Conservation (phyloP, 2,888 invertebrate genomes). For the Trichopria drosophilae region DNA sequence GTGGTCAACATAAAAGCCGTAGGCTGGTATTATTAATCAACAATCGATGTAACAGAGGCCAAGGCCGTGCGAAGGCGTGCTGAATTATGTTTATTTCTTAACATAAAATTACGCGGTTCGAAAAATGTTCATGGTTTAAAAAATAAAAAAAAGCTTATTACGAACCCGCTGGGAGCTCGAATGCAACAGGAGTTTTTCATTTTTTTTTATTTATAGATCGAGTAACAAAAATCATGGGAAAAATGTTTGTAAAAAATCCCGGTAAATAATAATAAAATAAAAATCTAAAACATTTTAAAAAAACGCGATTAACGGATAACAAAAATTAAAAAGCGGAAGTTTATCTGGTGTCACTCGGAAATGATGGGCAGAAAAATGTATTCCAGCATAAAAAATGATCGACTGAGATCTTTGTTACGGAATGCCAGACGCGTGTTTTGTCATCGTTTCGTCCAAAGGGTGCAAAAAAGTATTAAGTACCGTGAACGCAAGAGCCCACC, state of each 20-base stretch:
- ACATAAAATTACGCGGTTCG: no score
- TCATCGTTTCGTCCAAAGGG: no score
- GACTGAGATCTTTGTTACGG: conserved; percentile 5
- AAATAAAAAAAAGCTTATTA: no score
- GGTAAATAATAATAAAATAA: neutral
- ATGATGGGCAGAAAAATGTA: no score
- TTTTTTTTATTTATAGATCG: neutral
- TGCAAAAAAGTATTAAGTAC: no score
- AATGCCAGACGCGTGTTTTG: no score
- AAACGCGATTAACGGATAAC: conserved; percentile 7
- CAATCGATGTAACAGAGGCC: conserved; percentile 33
- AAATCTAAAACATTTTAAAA: neutral
- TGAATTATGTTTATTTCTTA: conserved; percentile 21
- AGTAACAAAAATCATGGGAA: neutral
- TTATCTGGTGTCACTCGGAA: neutral
- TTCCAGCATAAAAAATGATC: neutral
- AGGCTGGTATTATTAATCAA: conserved; percentile 31
- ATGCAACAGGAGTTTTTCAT: neutral
- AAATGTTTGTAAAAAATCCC: neutral
- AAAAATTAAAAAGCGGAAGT: conserved; percentile 1
- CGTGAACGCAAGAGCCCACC: no score
- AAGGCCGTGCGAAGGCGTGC: conserved; percentile 37
- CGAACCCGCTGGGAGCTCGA: neutral
- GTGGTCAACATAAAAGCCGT: conserved; percentile 21
- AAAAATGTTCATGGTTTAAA: no score